These are phyloP conservation scores for Sternotherus odoratus DNA, from an alignment of 2,797 vertebrate genomes.

Conservation along the genomic window DNA sequence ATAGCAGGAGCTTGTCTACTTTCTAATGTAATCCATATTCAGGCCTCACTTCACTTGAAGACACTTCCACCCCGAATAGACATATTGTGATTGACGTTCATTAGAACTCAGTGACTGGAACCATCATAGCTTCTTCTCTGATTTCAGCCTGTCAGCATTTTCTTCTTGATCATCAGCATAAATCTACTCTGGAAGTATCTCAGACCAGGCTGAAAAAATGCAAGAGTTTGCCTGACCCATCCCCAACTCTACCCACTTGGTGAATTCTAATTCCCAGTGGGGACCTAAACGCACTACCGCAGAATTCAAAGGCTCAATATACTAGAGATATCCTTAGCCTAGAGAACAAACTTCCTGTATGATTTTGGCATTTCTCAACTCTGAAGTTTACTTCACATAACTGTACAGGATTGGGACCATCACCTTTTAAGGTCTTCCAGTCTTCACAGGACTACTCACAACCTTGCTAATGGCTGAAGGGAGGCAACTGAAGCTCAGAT, in stretches of 20 bases:
- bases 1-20: neutral
- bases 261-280: neutral
- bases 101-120: neutral
- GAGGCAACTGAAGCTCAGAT: neutral
- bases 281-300: neutral
- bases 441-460: neutral
- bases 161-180: neutral
- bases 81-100: neutral
- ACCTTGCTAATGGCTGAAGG: neutral
- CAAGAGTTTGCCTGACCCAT: neutral
- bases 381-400: neutral
- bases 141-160: neutral
- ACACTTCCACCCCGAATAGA: accelerated
- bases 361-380: neutral
- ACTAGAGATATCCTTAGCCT: neutral
- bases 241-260: neutral
- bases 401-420: neutral
- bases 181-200: neutral
- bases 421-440: neutral
- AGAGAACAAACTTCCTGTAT: neutral
- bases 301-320: accelerated
- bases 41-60: neutral
- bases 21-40: neutral
- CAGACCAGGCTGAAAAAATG: neutral
- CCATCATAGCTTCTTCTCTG: neutral